Base-by-base conservation (phyloP, 2,888 invertebrate genomes). In the Hofmannophila pseudospretella region DNA sequence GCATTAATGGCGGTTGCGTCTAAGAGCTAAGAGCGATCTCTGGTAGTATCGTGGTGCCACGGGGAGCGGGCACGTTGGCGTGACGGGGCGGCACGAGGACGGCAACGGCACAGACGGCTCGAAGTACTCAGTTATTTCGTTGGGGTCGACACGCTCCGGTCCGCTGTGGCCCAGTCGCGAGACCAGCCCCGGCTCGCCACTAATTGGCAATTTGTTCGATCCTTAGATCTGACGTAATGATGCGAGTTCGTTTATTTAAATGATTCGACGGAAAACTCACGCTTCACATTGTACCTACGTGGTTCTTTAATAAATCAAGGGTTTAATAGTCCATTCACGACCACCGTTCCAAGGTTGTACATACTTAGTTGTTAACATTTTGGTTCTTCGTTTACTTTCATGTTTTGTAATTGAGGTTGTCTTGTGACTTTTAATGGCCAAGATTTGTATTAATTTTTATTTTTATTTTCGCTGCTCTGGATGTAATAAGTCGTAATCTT, bases 171-270 rank as follows among this genome's bases (percentile, higher is more conserved):
- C 46, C 57, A 52, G 61, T 56, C 62, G 61, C 61, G 60, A 66
- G 50, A 48, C 67, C 62, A 54, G 57, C 60, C 49, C 61, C 54
- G 46, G 54, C 58, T 68, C 67, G 69, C 71, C 79, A 55, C 82
- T 86, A 85, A 85, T 86, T 86, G 85, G 67, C 85, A 85, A 85
- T 86, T 86, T 85, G 84, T 82, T 81, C 81, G 80, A 85, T 81
- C 82, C 81, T 81, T 77, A 85, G 79, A 84, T 80, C 84, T 75
- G 71, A 78, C 80, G 76, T 82, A 82, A 85, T 82, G 84, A 84
- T 78, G 81, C 65, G 75, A 81, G 78, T 81, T 85, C 84, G 80
- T 84, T 85, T 84, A 84, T 85, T 82, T 75, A 84, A 85, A 84
- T 85, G 85, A 85, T 84, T 84, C 74, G 73, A 75, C 81, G 73